Percentiles rank a stretch among this genome's conserved stretches.
Conservation (phyloP, 1,140 invertebrate species). For the Drosophila repleta region DNA sequence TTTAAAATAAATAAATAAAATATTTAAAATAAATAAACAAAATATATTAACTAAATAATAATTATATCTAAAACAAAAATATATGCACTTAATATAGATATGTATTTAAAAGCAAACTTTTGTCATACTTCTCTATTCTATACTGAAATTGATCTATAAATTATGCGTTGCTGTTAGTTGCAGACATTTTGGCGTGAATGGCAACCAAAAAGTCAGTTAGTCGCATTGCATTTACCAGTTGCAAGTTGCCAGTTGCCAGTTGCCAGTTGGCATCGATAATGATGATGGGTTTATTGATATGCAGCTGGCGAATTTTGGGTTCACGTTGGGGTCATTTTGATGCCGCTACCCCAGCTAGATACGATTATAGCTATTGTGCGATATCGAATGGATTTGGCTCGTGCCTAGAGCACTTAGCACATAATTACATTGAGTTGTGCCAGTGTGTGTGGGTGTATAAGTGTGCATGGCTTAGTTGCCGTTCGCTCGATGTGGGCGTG, state of each 20-base stretch:
- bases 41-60: too few species aligned
- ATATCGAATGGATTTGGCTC: conserved; percentile 32
- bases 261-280: conserved; percentile 33
- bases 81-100: too few species aligned
- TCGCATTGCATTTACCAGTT: neutral
- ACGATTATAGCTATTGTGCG: conserved; percentile 30
- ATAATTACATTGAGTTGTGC: conserved; percentile 47
- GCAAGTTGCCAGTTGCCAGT: conserved; percentile 7
- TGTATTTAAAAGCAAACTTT: too few species aligned
- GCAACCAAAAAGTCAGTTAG: conserved; percentile 22
- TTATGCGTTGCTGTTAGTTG: conserved; percentile 21
- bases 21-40: too few species aligned
- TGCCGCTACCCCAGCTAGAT: conserved; percentile 15
- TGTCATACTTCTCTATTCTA: too few species aligned
- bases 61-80: too few species aligned
- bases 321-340: conserved; percentile 7
- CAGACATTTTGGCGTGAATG: conserved; percentile 17
- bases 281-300: conserved; percentile 39
- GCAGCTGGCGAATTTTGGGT: conserved; percentile 17
- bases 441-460: conserved; percentile 1
- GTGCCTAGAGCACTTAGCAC: conserved; percentile 46
- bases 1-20: too few species aligned
- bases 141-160: neutral
- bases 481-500: conserved; percentile 12
- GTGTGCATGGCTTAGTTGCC: conserved; percentile 12